Percentiles rank a stretch among this genome's conserved stretches.
Evolutionary conservation across 23 tunicate genomes (phyloP).

Genomic region (Phallusia fumigata): DNA sequence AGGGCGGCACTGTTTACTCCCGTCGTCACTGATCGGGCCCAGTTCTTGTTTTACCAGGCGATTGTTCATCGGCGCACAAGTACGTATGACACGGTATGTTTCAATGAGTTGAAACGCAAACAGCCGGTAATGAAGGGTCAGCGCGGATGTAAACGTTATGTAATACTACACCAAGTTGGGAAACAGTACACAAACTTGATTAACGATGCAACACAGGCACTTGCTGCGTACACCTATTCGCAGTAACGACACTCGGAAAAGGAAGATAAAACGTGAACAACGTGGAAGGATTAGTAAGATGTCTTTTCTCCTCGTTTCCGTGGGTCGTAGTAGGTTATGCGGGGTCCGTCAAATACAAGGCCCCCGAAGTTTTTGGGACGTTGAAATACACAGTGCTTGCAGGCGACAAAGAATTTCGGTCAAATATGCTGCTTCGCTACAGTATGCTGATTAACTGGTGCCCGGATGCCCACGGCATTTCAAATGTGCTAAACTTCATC

Average conservation of each 20-base stretch:
- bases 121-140: no score
- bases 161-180: no score
- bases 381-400: conserved; percentile 2
- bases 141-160: no score
- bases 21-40: no score
- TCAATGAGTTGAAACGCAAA: no score
- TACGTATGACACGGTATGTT: no score
- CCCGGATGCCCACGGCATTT: not conserved
- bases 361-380: not conserved
- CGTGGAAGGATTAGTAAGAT: not conserved
- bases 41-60: no score
- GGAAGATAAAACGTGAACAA: not conserved
- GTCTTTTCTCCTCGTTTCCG: not conserved
- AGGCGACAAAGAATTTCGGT: not conserved
- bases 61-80: no score
- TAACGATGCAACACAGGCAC: no score
- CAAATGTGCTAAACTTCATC: not conserved
- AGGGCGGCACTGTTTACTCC: not conserved
- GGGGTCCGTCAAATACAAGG: not conserved
- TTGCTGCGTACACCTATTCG: not conserved
- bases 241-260: not conserved
- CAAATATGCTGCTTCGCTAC: not conserved
- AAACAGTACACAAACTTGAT: no score
- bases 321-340: conserved; percentile 2
- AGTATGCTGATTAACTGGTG: not conserved